Percentiles rank a stretch among this genome's conserved stretches.
phyloP scores from a whole-genome alignment of 2,888 invertebrate genomes.

The Andrena fulva region DNA sequence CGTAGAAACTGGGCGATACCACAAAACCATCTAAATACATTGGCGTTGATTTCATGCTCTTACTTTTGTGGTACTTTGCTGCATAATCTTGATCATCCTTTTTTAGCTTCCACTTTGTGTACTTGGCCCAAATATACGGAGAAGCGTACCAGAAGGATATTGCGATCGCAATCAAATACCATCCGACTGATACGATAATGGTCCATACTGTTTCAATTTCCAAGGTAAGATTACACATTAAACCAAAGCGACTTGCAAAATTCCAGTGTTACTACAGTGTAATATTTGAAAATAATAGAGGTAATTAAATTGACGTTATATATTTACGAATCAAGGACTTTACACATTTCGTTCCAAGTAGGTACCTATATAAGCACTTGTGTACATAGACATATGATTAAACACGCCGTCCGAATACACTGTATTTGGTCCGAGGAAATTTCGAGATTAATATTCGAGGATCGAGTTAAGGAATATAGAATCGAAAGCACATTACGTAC shows the following conservation, averaged over 20 bases:
- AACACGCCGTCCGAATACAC: no score
- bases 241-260: neutral
- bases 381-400: neutral
- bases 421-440: neutral
- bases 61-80: conserved; percentile 85
- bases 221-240: neutral
- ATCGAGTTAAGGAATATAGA: neutral
- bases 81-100: conserved; percentile 83
- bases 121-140: conserved; percentile 80
- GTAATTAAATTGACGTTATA: neutral
- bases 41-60: conserved; percentile 32
- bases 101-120: conserved; percentile 78
- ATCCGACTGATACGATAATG: conserved; percentile 79
- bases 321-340: no score
- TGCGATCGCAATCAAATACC: conserved; percentile 81
- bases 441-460: neutral
- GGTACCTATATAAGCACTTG: neutral
- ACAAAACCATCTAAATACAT: neutral
- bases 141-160: conserved; percentile 79
- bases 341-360: no score
- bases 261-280: neutral
- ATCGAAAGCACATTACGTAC: neutral
- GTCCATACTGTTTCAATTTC: conserved; percentile 65
- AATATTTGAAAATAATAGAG: neutral
- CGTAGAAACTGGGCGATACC: neutral